phyloP scores from a whole-genome alignment of 2,888 invertebrate genomes.

The Ophonus ardosiacus region DNA sequence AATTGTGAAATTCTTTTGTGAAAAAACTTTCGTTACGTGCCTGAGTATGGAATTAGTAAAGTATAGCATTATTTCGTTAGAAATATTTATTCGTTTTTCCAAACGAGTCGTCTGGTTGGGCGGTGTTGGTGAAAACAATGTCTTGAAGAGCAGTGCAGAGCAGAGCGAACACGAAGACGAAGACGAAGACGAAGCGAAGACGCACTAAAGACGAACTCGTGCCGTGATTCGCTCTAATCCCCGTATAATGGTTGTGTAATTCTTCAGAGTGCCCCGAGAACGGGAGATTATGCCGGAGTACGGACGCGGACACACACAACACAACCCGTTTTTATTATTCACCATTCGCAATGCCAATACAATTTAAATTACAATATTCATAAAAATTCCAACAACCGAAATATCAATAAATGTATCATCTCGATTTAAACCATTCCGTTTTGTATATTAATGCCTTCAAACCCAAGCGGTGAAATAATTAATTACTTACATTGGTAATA shows the following conservation, averaged over 20 bases:
- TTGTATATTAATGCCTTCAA: no score
- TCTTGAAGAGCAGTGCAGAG: slow-evolving; percentile 66
- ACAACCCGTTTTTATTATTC: not conserved
- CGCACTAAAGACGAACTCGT: slow-evolving; percentile 56
- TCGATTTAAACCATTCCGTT: no score
- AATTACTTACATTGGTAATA: no score
- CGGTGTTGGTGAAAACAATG: slow-evolving; percentile 72
- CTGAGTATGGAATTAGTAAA: slow-evolving; percentile 61
- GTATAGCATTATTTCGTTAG: slow-evolving; percentile 67
- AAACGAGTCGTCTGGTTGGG: slow-evolving; percentile 74
- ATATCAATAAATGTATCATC: no score
- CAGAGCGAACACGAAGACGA: no score
- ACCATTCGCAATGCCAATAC: not conserved
- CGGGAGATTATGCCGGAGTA: slow-evolving; percentile 49
- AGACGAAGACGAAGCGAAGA: slow-evolving; percentile 54
- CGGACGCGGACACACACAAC: not conserved
- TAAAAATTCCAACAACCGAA: not conserved
- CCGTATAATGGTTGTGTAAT: slow-evolving; percentile 77
- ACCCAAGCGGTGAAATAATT: no score
- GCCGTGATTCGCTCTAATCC: slow-evolving; percentile 76
- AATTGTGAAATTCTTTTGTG: not conserved
- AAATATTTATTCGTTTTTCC: slow-evolving; percentile 77
- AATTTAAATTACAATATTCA: not conserved
- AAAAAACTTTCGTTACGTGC: not conserved
- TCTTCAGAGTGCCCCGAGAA: slow-evolving; percentile 69